These are phyloP conservation scores for Halocaridina rubra DNA, from an alignment of 2,888 invertebrate genomes.

Conservation along the genomic window DNA sequence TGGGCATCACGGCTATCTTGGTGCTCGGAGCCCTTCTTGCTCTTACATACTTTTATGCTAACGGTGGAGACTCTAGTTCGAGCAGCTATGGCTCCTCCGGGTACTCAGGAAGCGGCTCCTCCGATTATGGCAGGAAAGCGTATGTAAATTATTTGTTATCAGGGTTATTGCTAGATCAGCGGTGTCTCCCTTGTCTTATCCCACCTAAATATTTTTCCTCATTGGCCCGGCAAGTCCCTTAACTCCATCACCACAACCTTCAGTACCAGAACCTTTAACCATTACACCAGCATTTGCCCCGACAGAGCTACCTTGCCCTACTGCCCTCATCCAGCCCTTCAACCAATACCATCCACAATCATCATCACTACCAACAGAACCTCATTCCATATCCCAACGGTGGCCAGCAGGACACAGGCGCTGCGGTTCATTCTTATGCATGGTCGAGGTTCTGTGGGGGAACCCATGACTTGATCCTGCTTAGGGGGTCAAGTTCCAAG, in stretches of 20 bases:
- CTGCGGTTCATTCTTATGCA: slow-evolving; percentile 60
- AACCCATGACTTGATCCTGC: slow-evolving; percentile 12
- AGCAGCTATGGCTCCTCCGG: slow-evolving; percentile 48
- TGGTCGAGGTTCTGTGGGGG: slow-evolving; percentile 52
- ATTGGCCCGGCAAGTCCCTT: slow-evolving; percentile 35
- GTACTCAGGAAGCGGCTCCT: slow-evolving; percentile 43
- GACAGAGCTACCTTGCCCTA: slow-evolving; percentile 33
- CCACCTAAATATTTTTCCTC: slow-evolving; percentile 9
- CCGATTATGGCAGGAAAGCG: slow-evolving; percentile 48
- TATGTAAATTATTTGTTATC: slow-evolving; percentile 49
- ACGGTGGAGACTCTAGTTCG: slow-evolving; percentile 39
- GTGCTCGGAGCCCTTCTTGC: slow-evolving; percentile 54
- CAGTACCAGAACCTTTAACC: slow-evolving; percentile 10
- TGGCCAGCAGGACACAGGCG: slow-evolving; percentile 60
- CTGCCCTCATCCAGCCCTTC: slow-evolving; percentile 12
- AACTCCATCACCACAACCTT: slow-evolving; percentile 3
- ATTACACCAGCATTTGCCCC: slow-evolving; percentile 24
- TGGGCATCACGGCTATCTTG: slow-evolving; percentile 46
- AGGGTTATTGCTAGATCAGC: slow-evolving; percentile 45
- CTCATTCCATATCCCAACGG: slow-evolving; percentile 34
- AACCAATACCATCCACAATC: background rate
- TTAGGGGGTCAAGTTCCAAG: slow-evolving; percentile 3
- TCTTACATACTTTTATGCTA: slow-evolving; percentile 56
- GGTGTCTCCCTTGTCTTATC: slow-evolving; percentile 41
- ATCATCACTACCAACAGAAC: slow-evolving; percentile 4